Conservation (phyloP, 1,140 invertebrate genomes). For the Antheraea pernyi region DNA sequence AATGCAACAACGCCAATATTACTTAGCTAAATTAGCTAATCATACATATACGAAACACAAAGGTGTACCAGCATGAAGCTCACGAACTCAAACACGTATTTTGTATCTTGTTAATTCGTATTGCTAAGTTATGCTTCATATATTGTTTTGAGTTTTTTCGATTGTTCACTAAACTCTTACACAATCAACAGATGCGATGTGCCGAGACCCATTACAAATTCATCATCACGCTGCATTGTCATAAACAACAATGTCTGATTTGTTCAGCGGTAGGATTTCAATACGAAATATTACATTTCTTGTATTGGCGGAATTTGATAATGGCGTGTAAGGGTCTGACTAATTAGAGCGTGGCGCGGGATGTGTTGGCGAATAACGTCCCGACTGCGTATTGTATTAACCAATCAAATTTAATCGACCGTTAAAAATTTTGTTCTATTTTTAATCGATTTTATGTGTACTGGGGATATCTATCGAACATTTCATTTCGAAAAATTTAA, state of each 20-base stretch:
- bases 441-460: neutral
- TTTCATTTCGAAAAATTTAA: neutral
- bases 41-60: no score
- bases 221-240: neutral
- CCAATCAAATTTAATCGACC: conserved; percentile 30
- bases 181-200: no score
- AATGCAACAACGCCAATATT: no score
- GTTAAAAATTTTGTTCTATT: conserved; percentile 19
- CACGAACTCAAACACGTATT: no score
- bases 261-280: neutral
- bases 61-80: no score
- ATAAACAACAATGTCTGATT: neutral
- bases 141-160: no score
- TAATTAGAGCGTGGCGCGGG: conserved; percentile 44
- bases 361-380: conserved; percentile 33
- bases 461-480: neutral
- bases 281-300: neutral
- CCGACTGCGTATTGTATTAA: conserved; percentile 14
- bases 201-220: neutral
- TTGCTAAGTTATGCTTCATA: no score
- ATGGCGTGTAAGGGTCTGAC: conserved; percentile 21
- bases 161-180: no score
- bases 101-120: no score
- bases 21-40: no score
- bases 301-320: conserved; percentile 6